Conservation (phyloP, 2,797 vertebrate species). For the Philypnodon macrostomus region DNA sequence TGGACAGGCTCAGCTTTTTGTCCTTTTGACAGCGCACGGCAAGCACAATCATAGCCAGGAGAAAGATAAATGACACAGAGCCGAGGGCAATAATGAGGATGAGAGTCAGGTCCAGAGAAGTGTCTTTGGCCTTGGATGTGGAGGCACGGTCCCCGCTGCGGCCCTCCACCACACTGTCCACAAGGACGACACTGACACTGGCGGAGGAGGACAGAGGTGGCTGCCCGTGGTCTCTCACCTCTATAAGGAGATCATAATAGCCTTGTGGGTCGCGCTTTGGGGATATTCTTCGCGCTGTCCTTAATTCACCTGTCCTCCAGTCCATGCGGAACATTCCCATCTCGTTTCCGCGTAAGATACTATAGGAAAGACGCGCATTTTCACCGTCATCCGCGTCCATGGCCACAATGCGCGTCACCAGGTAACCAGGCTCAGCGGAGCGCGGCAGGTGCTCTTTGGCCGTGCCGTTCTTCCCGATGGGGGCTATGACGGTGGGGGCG, state of each 20-base stretch:
- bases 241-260: constrained; percentile 91
- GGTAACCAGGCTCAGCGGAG: constrained; percentile 91
- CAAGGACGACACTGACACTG: constrained; percentile 86
- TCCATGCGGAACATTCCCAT: constrained; percentile 95
- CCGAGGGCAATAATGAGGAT: constrained; percentile 97
- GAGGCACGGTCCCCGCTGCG: constrained; percentile 78
- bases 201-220: constrained; percentile 93
- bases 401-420: constrained; percentile 90
- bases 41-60: constrained; percentile 95
- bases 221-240: constrained; percentile 95
- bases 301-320: constrained; percentile 93
- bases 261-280: constrained; percentile 88
- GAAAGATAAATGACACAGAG: constrained; percentile 94
- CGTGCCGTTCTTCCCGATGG: constrained; percentile 89
- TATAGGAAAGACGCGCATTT: constrained; percentile 93
- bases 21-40: constrained; percentile 96
- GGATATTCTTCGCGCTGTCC: constrained; percentile 88
- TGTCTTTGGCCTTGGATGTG: constrained; percentile 80
- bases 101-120: constrained; percentile 91
- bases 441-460: constrained; percentile 90
- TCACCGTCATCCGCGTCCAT: constrained; percentile 94
- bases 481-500: constrained; percentile 87
- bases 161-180: constrained; percentile 86
- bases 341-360: constrained; percentile 91
- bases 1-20: constrained; percentile 94